Conservation (phyloP, 2,113 vertebrate species). For the Bubalus kerabau region DNA sequence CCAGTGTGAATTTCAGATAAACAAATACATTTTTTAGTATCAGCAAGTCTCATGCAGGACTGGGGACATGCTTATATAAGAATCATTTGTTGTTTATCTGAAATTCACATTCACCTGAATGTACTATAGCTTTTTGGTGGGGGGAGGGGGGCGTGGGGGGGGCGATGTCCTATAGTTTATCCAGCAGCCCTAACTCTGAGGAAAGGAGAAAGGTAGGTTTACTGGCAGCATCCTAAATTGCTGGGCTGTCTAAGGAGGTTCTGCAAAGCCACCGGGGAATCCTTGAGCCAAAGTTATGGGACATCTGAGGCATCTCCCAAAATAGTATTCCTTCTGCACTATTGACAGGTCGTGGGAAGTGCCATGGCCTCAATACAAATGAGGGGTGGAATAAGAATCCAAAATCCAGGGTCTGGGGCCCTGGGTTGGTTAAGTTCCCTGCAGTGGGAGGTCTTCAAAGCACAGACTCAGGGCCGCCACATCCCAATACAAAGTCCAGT, state of each 20-base stretch:
- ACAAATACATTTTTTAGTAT: background rate
- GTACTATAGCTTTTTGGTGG: background rate
- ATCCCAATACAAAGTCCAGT: background rate
- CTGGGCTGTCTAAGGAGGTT: background rate
- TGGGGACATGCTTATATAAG: background rate
- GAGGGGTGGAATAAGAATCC: background rate
- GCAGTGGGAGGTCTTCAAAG: background rate
- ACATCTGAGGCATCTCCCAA: background rate
- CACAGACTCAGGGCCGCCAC: rapidly evolving
- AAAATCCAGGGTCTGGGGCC: background rate
- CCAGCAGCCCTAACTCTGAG: background rate
- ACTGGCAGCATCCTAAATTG: background rate
- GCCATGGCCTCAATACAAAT: background rate
- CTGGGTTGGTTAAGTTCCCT: background rate
- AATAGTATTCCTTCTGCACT: too few relatives aligned
- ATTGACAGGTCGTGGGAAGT: too few relatives aligned
- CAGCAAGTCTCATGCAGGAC: background rate
- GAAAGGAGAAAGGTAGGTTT: background rate
- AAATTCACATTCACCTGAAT: background rate
- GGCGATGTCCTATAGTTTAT: background rate
- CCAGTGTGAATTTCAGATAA: background rate
- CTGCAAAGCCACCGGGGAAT: background rate
- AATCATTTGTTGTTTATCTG: background rate
- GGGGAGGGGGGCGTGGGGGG: too few relatives aligned
- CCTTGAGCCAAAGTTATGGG: background rate